These are phyloP conservation scores for Oryzias dopingdopingensis DNA, from an alignment of 2,797 vertebrate genomes.

Conservation along the genomic window DNA sequence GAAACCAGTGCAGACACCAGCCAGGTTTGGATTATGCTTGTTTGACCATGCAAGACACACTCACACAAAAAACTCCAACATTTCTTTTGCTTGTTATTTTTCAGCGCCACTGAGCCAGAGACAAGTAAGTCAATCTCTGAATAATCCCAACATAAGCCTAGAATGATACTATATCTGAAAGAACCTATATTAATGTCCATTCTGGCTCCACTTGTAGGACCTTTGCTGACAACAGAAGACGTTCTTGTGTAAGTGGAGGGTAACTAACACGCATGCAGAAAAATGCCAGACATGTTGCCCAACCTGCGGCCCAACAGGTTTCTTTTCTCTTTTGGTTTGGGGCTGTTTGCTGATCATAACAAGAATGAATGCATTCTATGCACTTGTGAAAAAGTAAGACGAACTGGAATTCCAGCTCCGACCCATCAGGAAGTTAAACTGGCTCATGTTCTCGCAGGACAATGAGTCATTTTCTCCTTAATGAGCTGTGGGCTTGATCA, in stretches of 20 bases:
- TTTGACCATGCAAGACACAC: background rate
- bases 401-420: background rate
- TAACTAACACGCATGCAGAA: conserved; percentile 12
- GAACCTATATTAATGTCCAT: background rate
- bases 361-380: conserved; percentile 1
- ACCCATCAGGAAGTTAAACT: conserved; percentile 11
- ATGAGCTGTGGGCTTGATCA: background rate
- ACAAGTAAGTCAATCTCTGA: conserved; percentile 51
- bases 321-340: conserved; percentile 6
- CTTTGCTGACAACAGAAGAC: conserved; percentile 16
- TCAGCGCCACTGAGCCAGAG: conserved; percentile 34
- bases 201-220: conserved; percentile 38
- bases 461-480: conserved; percentile 1
- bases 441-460: background rate
- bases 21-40: conserved; percentile 48
- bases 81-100: conserved; percentile 2
- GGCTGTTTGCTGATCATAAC: conserved; percentile 14
- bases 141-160: background rate
- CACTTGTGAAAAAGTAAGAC: conserved; percentile 6
- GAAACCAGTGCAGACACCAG: conserved; percentile 37
- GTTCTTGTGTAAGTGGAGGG: conserved; percentile 56
- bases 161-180: too few species aligned
- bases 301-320: conserved; percentile 34
- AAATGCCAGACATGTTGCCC: conserved; percentile 28
- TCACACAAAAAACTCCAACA: conserved; percentile 5